Conservation (phyloP, 2,113 vertebrate genomes). For the Parotia lawesii region DNA sequence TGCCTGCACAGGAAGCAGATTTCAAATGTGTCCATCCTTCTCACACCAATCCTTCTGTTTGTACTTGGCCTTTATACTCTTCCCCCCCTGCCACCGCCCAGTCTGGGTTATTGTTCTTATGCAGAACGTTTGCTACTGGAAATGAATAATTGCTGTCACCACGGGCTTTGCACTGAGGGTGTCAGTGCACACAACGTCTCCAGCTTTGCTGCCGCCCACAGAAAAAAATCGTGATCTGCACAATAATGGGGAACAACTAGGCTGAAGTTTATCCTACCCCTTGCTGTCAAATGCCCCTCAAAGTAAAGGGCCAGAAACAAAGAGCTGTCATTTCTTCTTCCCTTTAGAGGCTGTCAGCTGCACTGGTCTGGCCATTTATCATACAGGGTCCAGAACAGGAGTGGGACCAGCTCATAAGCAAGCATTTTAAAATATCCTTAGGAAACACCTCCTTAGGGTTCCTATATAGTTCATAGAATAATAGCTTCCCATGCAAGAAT, state of each 20-base stretch:
- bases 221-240: neutral
- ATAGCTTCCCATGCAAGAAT: neutral
- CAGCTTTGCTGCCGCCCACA: neutral
- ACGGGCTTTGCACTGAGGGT: neutral
- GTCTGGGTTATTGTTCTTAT: neutral
- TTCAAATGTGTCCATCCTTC: neutral
- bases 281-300: neutral
- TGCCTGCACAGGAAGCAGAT: constrained; percentile 25
- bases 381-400: neutral
- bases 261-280: neutral
- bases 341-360: neutral
- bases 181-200: neutral
- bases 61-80: neutral
- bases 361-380: neutral
- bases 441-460: neutral
- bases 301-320: neutral
- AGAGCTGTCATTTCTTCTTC: neutral
- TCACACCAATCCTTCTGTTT: neutral
- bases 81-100: rapidly evolving
- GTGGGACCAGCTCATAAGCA: neutral
- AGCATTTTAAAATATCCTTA: neutral
- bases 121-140: neutral
- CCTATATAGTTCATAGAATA: neutral
- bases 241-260: neutral
- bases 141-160: constrained; percentile 27